Evolutionary conservation across 2,797 vertebrate genomes (phyloP).

Genomic region (Myotis pilosus): DNA sequence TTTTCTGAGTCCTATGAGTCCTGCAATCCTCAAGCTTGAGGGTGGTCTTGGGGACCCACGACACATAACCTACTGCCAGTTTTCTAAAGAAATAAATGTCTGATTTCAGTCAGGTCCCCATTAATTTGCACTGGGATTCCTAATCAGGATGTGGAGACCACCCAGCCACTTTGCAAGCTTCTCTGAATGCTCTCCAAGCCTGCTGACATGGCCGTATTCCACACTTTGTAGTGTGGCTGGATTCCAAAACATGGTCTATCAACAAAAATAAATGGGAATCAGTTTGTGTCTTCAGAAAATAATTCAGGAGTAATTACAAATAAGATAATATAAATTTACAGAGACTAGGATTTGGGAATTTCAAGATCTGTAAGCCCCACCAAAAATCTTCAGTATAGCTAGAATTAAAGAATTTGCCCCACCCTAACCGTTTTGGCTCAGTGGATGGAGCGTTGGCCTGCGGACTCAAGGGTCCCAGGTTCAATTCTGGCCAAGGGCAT

Average conservation of each 20-base stretch:
- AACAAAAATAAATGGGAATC: not conserved
- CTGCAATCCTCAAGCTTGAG: not conserved
- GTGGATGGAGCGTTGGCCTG: too few species aligned
- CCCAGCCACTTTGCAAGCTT: not conserved
- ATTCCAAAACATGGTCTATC: not conserved
- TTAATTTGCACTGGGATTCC: not conserved
- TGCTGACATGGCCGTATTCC: too few species aligned
- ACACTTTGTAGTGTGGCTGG: not conserved
- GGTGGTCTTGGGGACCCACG: not conserved
- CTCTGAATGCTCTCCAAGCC: not conserved
- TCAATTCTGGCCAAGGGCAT: too few species aligned
- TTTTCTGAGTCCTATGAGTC: not conserved
- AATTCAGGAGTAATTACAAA: conserved; percentile 29
- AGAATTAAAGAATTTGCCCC: not conserved
- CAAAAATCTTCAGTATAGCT: conserved; percentile 21
- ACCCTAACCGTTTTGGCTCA: too few species aligned
- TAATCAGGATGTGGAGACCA: not conserved
- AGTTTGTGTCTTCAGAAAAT: not conserved
- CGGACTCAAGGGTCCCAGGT: too few species aligned
- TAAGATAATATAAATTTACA: conserved; percentile 8
- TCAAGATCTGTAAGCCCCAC: not conserved
- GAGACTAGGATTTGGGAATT: not conserved
- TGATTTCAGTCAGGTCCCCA: not conserved
- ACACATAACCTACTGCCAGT: not conserved
- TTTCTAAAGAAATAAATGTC: not conserved